Conservation (phyloP, 1,140 invertebrate genomes). For the Psilanteris sp. region DNA sequence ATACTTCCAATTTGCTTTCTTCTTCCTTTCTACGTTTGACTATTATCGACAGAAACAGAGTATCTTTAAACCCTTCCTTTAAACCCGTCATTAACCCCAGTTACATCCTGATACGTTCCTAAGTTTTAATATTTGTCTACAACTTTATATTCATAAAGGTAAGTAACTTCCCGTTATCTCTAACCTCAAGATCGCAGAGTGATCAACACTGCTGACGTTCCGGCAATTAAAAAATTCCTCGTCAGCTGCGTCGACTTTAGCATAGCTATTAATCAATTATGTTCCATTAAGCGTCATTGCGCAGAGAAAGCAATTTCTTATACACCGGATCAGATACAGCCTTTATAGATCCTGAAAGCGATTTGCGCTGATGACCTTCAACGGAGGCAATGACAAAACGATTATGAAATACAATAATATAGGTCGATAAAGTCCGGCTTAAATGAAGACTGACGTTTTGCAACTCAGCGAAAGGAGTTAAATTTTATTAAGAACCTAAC, state of each 20-base stretch:
- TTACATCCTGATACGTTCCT: too few species aligned
- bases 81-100: too few species aligned
- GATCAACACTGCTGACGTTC: slow-evolving; percentile 93
- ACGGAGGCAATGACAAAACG: too few species aligned
- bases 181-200: slow-evolving; percentile 93
- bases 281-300: slow-evolving; percentile 7
- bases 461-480: neutral
- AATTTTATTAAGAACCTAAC: neutral
- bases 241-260: slow-evolving; percentile 48
- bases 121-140: too few species aligned
- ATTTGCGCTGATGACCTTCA: slow-evolving; percentile 10
- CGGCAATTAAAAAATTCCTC: slow-evolving; percentile 79
- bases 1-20: too few species aligned
- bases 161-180: too few species aligned
- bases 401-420: too few species aligned
- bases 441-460: neutral
- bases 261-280: slow-evolving; percentile 55
- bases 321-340: slow-evolving; percentile 32
- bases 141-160: too few species aligned
- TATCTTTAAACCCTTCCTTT: too few species aligned
- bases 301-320: slow-evolving; percentile 46
- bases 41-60: too few species aligned
- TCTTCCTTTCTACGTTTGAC: too few species aligned
- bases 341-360: slow-evolving; percentile 35
- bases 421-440: too few species aligned